A percentile compares a stretch with the other conserved stretches of the same genome.
These are phyloP conservation scores for Manduca sexta DNA, from an alignment of 1,140 invertebrate species.

Conservation along the genomic window DNA sequence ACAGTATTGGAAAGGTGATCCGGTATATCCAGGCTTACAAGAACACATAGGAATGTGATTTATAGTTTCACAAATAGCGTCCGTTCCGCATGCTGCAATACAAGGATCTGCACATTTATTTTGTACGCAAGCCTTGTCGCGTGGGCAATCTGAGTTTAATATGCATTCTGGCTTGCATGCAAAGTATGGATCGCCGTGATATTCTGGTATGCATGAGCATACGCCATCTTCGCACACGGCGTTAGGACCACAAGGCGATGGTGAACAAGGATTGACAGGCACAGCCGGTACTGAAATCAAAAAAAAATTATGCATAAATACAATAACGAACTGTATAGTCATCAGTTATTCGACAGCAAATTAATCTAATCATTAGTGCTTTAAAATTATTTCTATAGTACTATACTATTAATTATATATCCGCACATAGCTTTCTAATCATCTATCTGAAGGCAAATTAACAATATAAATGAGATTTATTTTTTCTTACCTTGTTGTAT, in stretches of 20 bases:
- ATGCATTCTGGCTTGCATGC: slow-evolving; percentile 81
- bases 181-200: slow-evolving; percentile 75
- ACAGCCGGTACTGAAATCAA: slow-evolving; percentile 28
- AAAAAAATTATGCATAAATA: slow-evolving; percentile 23
- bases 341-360: too few species aligned
- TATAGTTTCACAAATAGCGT: slow-evolving; percentile 83
- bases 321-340: not conserved
- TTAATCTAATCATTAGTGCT: too few species aligned
- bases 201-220: slow-evolving; percentile 80
- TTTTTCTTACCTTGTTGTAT: slow-evolving; percentile 23
- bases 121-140: slow-evolving; percentile 80
- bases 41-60: slow-evolving; percentile 85
- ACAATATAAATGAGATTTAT: not conserved
- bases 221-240: slow-evolving; percentile 75
- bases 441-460: too few species aligned
- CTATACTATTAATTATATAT: too few species aligned
- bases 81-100: slow-evolving; percentile 81
- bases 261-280: slow-evolving; percentile 75
- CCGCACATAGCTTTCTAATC: too few species aligned
- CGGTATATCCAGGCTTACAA: slow-evolving; percentile 77
- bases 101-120: slow-evolving; percentile 85
- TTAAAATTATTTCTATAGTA: too few species aligned
- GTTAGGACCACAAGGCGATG: slow-evolving; percentile 80
- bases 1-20: slow-evolving; percentile 84
- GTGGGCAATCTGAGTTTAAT: slow-evolving; percentile 79